phyloP scores from a whole-genome alignment of 2,113 vertebrate genomes.

The Columbina picui region DNA sequence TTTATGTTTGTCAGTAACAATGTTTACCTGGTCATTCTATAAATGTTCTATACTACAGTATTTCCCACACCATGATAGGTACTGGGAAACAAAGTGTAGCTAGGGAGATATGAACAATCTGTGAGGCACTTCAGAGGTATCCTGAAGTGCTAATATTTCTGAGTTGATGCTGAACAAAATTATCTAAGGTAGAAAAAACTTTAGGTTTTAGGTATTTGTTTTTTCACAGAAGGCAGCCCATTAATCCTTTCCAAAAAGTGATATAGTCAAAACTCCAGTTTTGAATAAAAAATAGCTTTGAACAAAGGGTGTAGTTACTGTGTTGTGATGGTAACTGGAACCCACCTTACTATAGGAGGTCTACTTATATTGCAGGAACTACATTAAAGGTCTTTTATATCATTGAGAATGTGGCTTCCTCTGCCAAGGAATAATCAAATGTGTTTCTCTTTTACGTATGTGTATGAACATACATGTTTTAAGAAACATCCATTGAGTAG shows the following conservation, averaged over 20 bases:
- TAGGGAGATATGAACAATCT: not conserved
- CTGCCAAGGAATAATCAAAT: not conserved
- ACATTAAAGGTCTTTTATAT: not conserved
- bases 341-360: not conserved
- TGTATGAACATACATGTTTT: not conserved
- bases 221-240: not conserved
- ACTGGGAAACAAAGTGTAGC: not conserved
- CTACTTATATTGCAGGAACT: not conserved
- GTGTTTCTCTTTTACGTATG: not conserved
- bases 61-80: not conserved
- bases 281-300: not conserved
- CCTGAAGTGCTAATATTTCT: not conserved
- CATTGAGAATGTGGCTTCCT: not conserved
- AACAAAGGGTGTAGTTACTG: not conserved
- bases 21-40: not conserved
- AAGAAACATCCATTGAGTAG: not conserved
- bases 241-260: not conserved
- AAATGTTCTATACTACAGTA: not conserved
- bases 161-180: not conserved
- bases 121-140: not conserved
- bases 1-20: not conserved
- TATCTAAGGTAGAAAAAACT: not conserved
- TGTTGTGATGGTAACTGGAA: not conserved
- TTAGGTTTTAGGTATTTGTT: not conserved
- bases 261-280: not conserved